phyloP scores from a whole-genome alignment of 2,797 vertebrate genomes.

The Rachycentron canadum region DNA sequence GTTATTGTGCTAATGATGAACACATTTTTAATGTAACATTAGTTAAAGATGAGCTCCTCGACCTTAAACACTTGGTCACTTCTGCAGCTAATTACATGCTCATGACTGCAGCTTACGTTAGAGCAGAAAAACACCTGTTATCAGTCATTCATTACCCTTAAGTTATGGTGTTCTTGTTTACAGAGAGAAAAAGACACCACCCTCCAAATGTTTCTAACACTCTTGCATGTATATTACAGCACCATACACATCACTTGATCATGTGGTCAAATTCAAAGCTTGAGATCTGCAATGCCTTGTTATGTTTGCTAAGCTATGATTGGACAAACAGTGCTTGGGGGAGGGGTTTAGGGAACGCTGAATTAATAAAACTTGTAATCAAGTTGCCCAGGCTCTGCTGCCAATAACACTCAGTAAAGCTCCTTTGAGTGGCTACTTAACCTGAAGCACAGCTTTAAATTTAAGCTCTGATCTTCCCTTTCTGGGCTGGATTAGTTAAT shows the following conservation, averaged over 20 bases:
- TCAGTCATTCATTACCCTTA: too few species aligned
- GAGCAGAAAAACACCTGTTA: background rate
- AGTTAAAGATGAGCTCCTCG: background rate
- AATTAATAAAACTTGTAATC: background rate
- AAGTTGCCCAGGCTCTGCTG: background rate
- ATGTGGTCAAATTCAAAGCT: background rate
- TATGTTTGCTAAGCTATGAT: background rate
- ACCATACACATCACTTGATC: background rate
- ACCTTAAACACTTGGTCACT: background rate
- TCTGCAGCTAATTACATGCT: background rate
- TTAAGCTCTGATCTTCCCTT: slow-evolving; percentile 27
- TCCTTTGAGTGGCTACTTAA: slow-evolving; percentile 1
- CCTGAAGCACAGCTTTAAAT: slow-evolving; percentile 27
- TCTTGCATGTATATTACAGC: too few species aligned
- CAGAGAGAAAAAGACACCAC: background rate
- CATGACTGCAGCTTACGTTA: background rate
- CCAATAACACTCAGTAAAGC: background rate
- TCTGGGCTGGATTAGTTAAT: slow-evolving; percentile 14
- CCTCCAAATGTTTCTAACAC: background rate
- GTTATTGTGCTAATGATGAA: background rate
- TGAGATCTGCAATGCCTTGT: background rate
- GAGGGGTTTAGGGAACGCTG: background rate
- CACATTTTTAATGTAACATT: background rate
- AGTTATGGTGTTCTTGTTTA: too few species aligned
- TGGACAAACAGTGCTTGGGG: background rate